A percentile compares a stretch with the other conserved stretches of the same genome.
Conservation (phyloP, 2,797 vertebrate species). For the Spondyliosoma cantharus region DNA sequence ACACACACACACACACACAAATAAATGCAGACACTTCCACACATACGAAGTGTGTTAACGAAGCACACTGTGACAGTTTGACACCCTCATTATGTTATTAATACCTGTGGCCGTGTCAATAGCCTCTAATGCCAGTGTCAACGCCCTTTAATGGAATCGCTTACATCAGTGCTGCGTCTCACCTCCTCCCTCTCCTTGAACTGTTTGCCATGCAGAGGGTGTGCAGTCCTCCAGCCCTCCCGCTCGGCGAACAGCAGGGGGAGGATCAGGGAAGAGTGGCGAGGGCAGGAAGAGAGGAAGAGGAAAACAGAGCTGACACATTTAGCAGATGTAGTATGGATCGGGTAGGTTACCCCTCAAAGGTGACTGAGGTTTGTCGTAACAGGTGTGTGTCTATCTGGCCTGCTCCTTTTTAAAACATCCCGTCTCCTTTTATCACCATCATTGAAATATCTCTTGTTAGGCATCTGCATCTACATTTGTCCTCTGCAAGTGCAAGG, state of each 20-base stretch:
- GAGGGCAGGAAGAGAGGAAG: conserved; percentile 31
- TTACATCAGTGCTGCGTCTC: conserved; percentile 53
- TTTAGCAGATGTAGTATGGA: conserved; percentile 19
- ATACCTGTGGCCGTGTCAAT: conserved; percentile 78
- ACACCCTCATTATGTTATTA: conserved; percentile 79
- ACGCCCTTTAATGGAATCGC: conserved; percentile 74
- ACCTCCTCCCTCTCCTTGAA: conserved; percentile 56
- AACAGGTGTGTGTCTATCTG: neutral
- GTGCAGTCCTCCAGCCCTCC: conserved; percentile 57
- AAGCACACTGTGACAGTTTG: conserved; percentile 70
- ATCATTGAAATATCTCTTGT: neutral
- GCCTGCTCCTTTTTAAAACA: conserved; percentile 4
- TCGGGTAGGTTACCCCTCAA: conserved; percentile 9
- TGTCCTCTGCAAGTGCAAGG: neutral
- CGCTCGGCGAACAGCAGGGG: conserved; percentile 46
- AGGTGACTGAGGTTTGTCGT: neutral
- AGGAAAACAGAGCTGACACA: conserved; percentile 31
- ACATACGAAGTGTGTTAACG: conserved; percentile 39
- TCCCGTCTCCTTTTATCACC: neutral
- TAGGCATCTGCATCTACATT: neutral
- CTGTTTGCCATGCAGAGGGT: conserved; percentile 69
- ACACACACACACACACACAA: conserved; percentile 33
- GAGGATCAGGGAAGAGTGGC: conserved; percentile 49
- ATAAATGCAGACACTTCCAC: neutral
- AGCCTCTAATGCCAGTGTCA: conserved; percentile 75